Conservation (phyloP, 1,140 invertebrate genomes). For the Lasaia peninsularis region DNA sequence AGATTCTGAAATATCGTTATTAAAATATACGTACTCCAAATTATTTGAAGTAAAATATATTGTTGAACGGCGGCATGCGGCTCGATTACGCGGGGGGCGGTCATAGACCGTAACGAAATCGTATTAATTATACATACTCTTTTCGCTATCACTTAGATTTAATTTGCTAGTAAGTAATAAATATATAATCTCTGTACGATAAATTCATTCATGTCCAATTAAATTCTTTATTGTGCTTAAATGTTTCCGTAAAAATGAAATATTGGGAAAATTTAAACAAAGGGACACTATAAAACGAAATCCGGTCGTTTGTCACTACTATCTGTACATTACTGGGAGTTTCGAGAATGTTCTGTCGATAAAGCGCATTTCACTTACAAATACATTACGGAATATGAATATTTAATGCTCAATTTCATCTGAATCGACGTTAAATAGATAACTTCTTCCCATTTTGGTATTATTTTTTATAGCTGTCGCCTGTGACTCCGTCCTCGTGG, state of each 20-base stretch:
- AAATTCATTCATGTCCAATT: not conserved
- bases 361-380: constrained; percentile 6
- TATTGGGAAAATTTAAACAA: not conserved
- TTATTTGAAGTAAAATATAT: too few species aligned
- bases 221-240: not conserved
- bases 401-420: not conserved
- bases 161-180: too few species aligned
- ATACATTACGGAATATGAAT: constrained; percentile 5
- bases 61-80: too few species aligned
- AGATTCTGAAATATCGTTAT: too few species aligned
- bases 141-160: too few species aligned
- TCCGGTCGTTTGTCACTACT: not conserved
- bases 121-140: too few species aligned
- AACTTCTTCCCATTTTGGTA: not conserved
- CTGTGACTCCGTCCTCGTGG: too few species aligned
- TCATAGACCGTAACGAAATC: too few species aligned
- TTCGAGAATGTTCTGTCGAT: constrained; percentile 6
- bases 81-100: too few species aligned
- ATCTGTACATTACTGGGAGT: not conserved
- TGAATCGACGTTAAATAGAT: not conserved
- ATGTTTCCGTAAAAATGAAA: not conserved
- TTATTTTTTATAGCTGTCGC: too few species aligned
- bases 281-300: constrained; percentile 2
- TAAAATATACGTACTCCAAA: too few species aligned
- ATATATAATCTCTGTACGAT: too few species aligned